Percentiles rank a stretch among this genome's conserved stretches.
Conservation (phyloP, 2,888 invertebrate genomes). For the Herminia tarsipennalis region DNA sequence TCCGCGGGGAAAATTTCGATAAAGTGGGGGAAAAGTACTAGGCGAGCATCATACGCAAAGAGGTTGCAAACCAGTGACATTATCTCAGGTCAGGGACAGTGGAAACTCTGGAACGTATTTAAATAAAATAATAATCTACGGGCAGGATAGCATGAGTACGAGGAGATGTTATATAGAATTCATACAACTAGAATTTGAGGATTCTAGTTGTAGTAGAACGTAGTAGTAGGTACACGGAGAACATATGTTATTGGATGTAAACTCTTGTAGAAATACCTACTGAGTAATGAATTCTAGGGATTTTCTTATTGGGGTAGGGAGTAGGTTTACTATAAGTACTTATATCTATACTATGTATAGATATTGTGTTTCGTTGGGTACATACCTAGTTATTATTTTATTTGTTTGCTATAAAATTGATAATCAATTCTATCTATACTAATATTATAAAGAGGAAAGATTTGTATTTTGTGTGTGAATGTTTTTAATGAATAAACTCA, state of each 20-base stretch:
- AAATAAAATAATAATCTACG: slow-evolving; percentile 74
- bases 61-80: slow-evolving; percentile 23
- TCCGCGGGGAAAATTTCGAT: slow-evolving; percentile 70
- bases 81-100: slow-evolving; percentile 33
- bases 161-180: slow-evolving; percentile 43
- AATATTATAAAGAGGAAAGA: no score
- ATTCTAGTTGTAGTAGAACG: slow-evolving; percentile 57
- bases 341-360: no score
- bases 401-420: no score
- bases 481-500: no score
- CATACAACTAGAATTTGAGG: slow-evolving; percentile 53
- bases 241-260: slow-evolving; percentile 36
- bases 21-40: slow-evolving; percentile 76
- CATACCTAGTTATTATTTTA: no score
- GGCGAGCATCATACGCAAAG: slow-evolving; percentile 49
- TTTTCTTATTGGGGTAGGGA: no score
- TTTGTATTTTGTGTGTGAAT: no score
- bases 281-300: no score
- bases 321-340: no score
- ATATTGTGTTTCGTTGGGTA: no score
- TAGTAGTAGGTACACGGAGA: slow-evolving; percentile 59
- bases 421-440: no score
- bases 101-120: slow-evolving; percentile 49
- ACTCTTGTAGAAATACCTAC: background rate
- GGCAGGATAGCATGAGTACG: slow-evolving; percentile 54